These are phyloP conservation scores for Cheilosia impressa DNA, from an alignment of 2,888 invertebrate species.

Conservation along the genomic window DNA sequence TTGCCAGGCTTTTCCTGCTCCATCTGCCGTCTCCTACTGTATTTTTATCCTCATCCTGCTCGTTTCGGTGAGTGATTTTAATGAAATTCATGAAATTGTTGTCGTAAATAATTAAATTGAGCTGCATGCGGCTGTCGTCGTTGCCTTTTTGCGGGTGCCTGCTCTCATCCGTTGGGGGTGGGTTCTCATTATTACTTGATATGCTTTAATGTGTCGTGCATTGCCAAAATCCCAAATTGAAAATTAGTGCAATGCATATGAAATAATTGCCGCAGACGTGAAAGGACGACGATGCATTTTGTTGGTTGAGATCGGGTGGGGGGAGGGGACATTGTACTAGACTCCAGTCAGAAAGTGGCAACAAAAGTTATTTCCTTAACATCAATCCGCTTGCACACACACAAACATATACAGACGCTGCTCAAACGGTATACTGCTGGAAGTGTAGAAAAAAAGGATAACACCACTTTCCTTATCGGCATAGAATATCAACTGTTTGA, in stretches of 20 bases:
- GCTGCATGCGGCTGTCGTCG: slow-evolving; percentile 62
- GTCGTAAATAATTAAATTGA: slow-evolving; percentile 81
- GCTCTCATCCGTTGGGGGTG: slow-evolving; percentile 11
- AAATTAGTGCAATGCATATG: slow-evolving; percentile 62
- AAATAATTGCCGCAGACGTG: slow-evolving; percentile 49
- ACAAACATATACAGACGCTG: background rate
- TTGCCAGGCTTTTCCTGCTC: slow-evolving; percentile 44
- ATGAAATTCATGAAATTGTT: slow-evolving; percentile 81
- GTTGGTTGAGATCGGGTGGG: background rate
- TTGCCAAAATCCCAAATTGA: slow-evolving; percentile 62
- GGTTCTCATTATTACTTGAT: slow-evolving; percentile 44
- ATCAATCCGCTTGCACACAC: background rate
- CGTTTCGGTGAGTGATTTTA: slow-evolving; percentile 78
- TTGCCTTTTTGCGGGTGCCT: slow-evolving; percentile 20
- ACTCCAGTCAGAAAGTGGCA: slow-evolving; percentile 34
- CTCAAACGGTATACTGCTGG: background rate
- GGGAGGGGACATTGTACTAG: background rate
- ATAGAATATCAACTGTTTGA: slow-evolving; percentile 69
- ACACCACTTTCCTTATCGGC: slow-evolving; percentile 59
- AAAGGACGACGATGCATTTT: background rate
- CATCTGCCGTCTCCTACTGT: background rate
- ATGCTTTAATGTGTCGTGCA: slow-evolving; percentile 57
- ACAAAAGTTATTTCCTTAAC: slow-evolving; percentile 43
- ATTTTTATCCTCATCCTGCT: slow-evolving; percentile 29
- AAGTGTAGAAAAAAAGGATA: slow-evolving; percentile 50